phyloP scores from a whole-genome alignment of 2,797 vertebrate species.

The Myripristis jacobus region DNA sequence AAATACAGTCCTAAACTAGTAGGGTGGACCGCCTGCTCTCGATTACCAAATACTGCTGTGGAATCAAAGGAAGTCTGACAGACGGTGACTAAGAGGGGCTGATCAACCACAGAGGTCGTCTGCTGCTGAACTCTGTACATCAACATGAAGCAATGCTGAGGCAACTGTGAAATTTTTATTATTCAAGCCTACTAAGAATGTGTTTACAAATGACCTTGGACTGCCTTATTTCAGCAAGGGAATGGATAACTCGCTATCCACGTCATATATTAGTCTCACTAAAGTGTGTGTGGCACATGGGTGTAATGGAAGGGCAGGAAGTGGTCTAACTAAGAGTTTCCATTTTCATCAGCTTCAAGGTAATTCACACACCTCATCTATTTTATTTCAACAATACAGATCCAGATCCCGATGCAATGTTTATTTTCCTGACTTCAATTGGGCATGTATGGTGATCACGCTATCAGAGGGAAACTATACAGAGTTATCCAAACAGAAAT shows the following conservation, averaged over 20 bases:
- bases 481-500: constrained; percentile 63
- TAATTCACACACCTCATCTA: constrained; percentile 73
- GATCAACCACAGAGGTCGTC: constrained; percentile 53
- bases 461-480: constrained; percentile 64
- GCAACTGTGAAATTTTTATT: constrained; percentile 33
- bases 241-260: constrained; percentile 24
- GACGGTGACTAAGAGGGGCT: constrained; percentile 78
- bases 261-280: constrained; percentile 58
- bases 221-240: constrained; percentile 27
- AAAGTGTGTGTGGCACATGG: constrained; percentile 54
- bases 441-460: constrained; percentile 61
- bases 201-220: constrained; percentile 43
- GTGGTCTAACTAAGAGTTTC: constrained; percentile 73
- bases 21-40: constrained; percentile 33
- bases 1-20: constrained; percentile 10
- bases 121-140: constrained; percentile 43
- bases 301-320: constrained; percentile 70
- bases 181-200: constrained; percentile 23
- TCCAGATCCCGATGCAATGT: constrained; percentile 40
- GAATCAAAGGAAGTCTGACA: constrained; percentile 74
- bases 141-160: constrained; percentile 7
- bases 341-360: constrained; percentile 75
- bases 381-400: constrained; percentile 64
- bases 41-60: constrained; percentile 39
- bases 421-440: constrained; percentile 73